Evolutionary conservation across 2,888 invertebrate genomes (phyloP).

Genomic region (Lycophotia porphyrea): DNA sequence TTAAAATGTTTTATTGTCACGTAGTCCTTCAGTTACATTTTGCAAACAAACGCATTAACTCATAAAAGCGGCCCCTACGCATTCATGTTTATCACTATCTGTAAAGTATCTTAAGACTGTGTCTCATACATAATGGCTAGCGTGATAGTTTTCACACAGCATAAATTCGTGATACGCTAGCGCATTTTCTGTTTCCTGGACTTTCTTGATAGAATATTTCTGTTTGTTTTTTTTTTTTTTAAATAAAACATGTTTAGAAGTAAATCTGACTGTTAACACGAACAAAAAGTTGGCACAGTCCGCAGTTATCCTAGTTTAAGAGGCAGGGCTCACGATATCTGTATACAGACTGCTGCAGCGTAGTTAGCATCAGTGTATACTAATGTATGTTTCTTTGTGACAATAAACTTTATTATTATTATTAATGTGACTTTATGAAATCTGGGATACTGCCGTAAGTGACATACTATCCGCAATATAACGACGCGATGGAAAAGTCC

Average conservation of each 20-base stretch:
- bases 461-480: not conserved
- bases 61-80: not conserved
- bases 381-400: too few relatives aligned
- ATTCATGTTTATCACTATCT: constrained; percentile 1
- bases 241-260: too few relatives aligned
- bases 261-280: too few relatives aligned
- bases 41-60: constrained; percentile 21
- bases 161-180: not conserved
- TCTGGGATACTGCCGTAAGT: not conserved
- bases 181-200: not conserved
- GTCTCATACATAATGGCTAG: not conserved
- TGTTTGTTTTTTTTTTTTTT: too few relatives aligned
- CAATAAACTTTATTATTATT: too few relatives aligned
- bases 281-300: too few relatives aligned
- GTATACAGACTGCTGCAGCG: too few relatives aligned
- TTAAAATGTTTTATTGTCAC: constrained; percentile 27
- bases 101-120: not conserved
- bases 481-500: too few relatives aligned
- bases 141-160: not conserved
- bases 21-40: not conserved
- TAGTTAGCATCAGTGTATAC: too few relatives aligned
- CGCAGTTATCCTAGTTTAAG: too few relatives aligned
- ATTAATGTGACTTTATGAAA: not conserved
- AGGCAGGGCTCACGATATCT: too few relatives aligned
- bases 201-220: not conserved